Conservation (phyloP, 1,140 invertebrate genomes). For the Sminthurides bifidus region DNA sequence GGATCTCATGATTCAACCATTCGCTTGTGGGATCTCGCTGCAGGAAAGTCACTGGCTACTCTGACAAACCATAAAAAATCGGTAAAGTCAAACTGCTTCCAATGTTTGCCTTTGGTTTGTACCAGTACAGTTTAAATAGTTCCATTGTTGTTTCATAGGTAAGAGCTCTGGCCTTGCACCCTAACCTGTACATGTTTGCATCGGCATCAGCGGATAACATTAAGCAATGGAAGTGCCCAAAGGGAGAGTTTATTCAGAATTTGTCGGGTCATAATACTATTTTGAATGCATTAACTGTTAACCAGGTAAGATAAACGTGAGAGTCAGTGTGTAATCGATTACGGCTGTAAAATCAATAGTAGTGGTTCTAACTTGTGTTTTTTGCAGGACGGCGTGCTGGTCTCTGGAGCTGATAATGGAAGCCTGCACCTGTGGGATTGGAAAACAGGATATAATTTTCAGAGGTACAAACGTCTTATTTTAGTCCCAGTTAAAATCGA, state of each 20-base stretch:
- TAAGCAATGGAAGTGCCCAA: slow-evolving; percentile 98
- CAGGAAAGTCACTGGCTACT: slow-evolving; percentile 86
- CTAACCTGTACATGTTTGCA: slow-evolving; percentile 72
- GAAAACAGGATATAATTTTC: slow-evolving; percentile 97
- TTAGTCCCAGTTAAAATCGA: neutral
- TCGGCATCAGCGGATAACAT: slow-evolving; percentile 97
- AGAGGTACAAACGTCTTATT: slow-evolving; percentile 47
- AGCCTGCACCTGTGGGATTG: slow-evolving; percentile 98
- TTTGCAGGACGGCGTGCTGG: slow-evolving; percentile 71
- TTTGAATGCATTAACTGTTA: slow-evolving; percentile 89
- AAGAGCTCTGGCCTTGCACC: slow-evolving; percentile 27
- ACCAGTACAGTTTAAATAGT: neutral
- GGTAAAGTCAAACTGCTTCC: slow-evolving; percentile 47
- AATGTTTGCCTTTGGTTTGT: neutral
- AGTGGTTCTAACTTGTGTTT: neutral
- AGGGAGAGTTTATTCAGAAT: slow-evolving; percentile 97
- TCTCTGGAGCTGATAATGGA: slow-evolving; percentile 98
- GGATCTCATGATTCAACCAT: slow-evolving; percentile 61
- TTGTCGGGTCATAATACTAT: slow-evolving; percentile 95
- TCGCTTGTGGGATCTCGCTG: slow-evolving; percentile 91
- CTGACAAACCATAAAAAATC: slow-evolving; percentile 99
- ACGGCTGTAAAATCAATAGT: neutral
- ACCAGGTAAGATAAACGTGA: slow-evolving; percentile 41
- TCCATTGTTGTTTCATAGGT: slow-evolving; percentile 35
- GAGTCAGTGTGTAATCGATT: neutral